Evolutionary conservation across 2,797 vertebrate genomes (phyloP), one percentile per base, ranked within the genome.

Genomic region (Ibycter americanus): DNA sequence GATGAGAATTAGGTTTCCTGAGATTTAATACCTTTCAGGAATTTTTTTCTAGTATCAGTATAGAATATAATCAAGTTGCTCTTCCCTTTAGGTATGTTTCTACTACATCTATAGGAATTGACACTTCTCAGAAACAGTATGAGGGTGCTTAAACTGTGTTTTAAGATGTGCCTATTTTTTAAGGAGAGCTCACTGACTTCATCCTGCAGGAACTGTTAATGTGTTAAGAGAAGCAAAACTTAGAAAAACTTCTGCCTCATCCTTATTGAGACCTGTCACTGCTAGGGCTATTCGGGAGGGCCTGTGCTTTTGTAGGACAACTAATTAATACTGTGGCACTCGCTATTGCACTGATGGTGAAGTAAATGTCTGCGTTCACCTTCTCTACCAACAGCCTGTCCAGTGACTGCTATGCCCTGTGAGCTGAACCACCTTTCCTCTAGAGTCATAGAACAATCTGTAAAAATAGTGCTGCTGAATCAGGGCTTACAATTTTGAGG

Each of bases 71-170:
- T 29, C 4, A 13, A 19, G 47, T 15, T 66, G 52, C 26, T 32
- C 20, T 56, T 71, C 19, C 36, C 58, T 36, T 55, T 27, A 15
- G 52, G 8, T 11, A 1, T 54, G 25, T 76, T 80, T 54, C 42
- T 72, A 0, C 59, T 32, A 1, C 25, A 4, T 21, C 47, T 59
- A 0, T 38, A 34, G 62, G 56, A 54, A n/a, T 0, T 31, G n/a
- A 7, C 14, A 7, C 31, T 42, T 68, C 44, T 58, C 21, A 36
- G 54, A 40, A 65, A 25, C 44, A 49, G 21, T 7, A 4, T 42
- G 42, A 67, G 56, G 27, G 36, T 42, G 42, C 4, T 56, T 27
- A 46, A 55, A 16, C 9, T 40, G 49, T 22, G 36, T 42, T 27
- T 46, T 23, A 6, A 26, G 12, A 8, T 15, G 15, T 13, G 38